Evolutionary conservation across 2,888 invertebrate genomes (phyloP).

Genomic region (Terebella lapidaria): DNA sequence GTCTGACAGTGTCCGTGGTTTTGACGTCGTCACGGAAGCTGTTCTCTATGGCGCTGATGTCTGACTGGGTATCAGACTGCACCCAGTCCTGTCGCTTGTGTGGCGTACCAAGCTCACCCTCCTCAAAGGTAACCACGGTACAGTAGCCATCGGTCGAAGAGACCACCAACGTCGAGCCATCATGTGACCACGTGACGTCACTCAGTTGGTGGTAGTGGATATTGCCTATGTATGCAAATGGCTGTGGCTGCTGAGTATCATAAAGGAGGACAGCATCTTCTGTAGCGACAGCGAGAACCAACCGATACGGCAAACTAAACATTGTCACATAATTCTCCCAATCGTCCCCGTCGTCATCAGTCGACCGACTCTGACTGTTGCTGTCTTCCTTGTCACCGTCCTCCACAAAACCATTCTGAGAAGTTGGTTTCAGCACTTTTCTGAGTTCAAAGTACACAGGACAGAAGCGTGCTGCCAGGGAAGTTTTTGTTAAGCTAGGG

Average conservation of each 20-base stretch:
- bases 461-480: constrained; percentile 75
- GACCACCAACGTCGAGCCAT: constrained; percentile 70
- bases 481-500: no score
- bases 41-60: no score
- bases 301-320: constrained; percentile 65
- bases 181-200: constrained; percentile 80
- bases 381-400: background rate
- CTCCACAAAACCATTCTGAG: no score
- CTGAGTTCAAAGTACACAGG: constrained; percentile 66
- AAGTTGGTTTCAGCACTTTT: constrained; percentile 8
- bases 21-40: no score
- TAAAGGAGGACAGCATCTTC: constrained; percentile 77
- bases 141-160: constrained; percentile 89
- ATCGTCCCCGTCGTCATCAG: constrained; percentile 20
- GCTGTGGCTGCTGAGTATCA: constrained; percentile 77
- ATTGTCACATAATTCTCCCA: constrained; percentile 44
- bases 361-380: background rate
- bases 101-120: constrained; percentile 66
- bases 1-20: no score
- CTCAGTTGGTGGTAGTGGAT: constrained; percentile 86
- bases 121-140: constrained; percentile 72
- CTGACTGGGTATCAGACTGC: no score
- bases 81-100: no score
- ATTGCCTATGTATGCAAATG: constrained; percentile 74
- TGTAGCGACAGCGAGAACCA: constrained; percentile 88